Evolutionary conservation across 2,888 invertebrate species (phyloP).

Genomic region (Dysmachus trigonus): DNA sequence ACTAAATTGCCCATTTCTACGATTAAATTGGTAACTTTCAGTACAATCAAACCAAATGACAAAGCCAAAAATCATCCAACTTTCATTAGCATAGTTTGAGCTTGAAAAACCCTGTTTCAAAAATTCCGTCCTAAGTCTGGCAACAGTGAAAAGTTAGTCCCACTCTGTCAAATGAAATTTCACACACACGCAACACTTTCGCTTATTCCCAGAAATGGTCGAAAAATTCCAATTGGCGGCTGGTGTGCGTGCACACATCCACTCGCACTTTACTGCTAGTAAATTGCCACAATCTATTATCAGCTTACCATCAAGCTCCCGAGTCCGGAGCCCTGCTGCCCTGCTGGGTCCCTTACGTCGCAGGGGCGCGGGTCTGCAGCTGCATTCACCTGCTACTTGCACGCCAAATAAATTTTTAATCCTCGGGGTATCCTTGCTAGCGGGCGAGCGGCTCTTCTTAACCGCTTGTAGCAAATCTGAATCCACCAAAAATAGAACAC

Average conservation of each 20-base stretch:
- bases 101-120: neutral
- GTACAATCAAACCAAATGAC: neutral
- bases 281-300: conserved; percentile 33
- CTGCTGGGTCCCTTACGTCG: neutral
- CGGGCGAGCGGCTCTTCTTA: neutral
- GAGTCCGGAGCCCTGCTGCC: neutral
- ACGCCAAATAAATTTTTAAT: neutral
- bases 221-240: conserved; percentile 31
- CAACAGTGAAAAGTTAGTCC: neutral
- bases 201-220: conserved; percentile 30
- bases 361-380: neutral
- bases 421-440: neutral
- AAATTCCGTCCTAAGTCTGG: neutral
- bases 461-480: neutral
- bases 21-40: neutral
- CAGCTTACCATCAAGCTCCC: neutral
- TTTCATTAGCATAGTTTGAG: neutral
- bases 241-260: neutral
- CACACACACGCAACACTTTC: conserved; percentile 27
- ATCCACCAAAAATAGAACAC: conserved; percentile 38
- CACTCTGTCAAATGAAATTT: neutral
- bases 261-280: conserved; percentile 3
- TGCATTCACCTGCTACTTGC: neutral
- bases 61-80: neutral
- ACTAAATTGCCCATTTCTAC: neutral